Evolutionary conservation across 2,797 vertebrate species (phyloP), one percentile per base, ranked within the genome.

Genomic region (Myiotriccus ornatus): DNA sequence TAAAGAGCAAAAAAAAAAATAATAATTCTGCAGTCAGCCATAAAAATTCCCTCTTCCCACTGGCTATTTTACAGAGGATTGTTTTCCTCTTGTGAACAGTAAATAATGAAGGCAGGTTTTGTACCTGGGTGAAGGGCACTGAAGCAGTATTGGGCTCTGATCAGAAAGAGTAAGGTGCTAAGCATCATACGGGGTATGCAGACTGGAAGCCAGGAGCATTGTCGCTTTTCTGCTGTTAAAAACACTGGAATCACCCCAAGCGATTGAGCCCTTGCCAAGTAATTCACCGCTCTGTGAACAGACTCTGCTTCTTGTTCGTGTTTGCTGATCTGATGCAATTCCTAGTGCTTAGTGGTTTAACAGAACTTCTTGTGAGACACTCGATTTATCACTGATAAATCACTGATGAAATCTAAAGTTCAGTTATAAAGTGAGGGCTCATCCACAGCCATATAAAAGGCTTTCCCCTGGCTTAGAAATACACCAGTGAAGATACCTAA

Each of bases 331-430:
- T 88, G 92, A 84, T 76, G 64, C 91, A 94, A 89, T 90, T 93
- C 80, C 78, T 46, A 23, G 63, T 55, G 93, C 74, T 94, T 90
- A 89, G 93, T 69, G 92, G 79, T 96, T 95, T 90, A 96, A 80
- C 88, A 77, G 82, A 81, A 95, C 91, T 95, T 88, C 84, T 94
- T 7, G 20, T 68, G 88, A 97, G 93, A 94, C 94, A 91, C 77
- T 83, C 46, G 19, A 95, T 96, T 93, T 87, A 89, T 91, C 93
- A 91, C 93, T 91, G 94, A 94, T 93, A 96, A 94, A 94, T 96
- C 91, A 83, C 87, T 82, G 95, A 94, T 93, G 93, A 96, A 96
- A 96, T 87, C 85, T 87, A 35, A 93, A 88, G 89, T 91, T 94
- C 87, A 92, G 92, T 90, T 94, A 91, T 77, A 91, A 94, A 95